Percentiles rank a stretch among this genome's conserved stretches.
phyloP scores from a whole-genome alignment of 2,113 vertebrate species.

The Turdus rufiventris region DNA sequence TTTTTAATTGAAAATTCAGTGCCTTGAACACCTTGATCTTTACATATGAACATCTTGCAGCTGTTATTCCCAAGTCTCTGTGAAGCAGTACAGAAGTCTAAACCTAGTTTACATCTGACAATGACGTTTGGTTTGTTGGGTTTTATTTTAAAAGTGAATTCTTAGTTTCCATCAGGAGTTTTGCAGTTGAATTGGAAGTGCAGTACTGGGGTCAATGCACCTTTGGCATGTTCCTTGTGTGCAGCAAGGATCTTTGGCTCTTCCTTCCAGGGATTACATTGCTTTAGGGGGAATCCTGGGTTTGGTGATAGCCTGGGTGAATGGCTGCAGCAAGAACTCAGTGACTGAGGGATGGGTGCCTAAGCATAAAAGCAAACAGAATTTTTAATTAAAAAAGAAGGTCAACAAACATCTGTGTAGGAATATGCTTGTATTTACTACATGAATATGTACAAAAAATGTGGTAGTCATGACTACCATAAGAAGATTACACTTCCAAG shows the following conservation, averaged over 20 bases:
- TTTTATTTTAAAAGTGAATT: not conserved
- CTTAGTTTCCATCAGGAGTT: not conserved
- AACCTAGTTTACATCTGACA: not conserved
- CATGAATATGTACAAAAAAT: not conserved
- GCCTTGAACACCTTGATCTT: not conserved
- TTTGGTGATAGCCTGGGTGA: not conserved
- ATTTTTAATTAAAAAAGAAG: not conserved
- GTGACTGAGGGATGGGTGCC: not conserved
- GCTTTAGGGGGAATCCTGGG: not conserved
- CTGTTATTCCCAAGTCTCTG: not conserved
- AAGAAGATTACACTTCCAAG: not conserved
- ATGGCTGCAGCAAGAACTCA: not conserved
- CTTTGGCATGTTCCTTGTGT: fast-evolving
- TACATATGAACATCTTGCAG: not conserved
- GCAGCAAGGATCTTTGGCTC: not conserved
- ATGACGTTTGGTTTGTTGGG: not conserved
- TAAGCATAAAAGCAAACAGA: not conserved
- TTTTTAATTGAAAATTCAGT: not conserved
- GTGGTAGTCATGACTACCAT: not conserved
- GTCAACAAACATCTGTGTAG: not conserved
- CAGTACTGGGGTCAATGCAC: fast-evolving
- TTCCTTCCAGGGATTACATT: not conserved
- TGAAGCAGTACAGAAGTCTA: not conserved
- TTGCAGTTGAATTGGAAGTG: not conserved
- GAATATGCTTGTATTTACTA: not conserved